Evolutionary conservation across 2,113 vertebrate species (phyloP).

Genomic region (Pantherophis guttatus): DNA sequence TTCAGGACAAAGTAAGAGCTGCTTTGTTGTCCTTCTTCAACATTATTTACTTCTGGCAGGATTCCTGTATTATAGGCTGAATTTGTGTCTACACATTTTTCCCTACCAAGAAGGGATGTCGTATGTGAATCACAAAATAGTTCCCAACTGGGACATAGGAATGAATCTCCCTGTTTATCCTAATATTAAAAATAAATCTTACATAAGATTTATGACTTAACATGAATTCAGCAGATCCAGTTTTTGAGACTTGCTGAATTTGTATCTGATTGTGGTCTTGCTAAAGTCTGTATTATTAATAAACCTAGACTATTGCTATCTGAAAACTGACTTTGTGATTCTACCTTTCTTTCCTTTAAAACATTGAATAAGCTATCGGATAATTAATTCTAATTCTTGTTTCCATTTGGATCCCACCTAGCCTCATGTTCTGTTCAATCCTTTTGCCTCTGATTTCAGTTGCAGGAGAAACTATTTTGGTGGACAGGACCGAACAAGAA

Average conservation of each 20-base stretch:
- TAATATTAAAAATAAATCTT: not conserved
- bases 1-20: not conserved
- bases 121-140: not conserved
- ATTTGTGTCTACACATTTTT: not conserved
- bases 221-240: not conserved
- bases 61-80: not conserved
- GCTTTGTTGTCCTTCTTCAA: not conserved
- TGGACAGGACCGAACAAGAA: conserved; percentile 85
- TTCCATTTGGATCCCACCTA: not conserved
- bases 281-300: not conserved
- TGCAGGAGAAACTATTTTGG: conserved; percentile 87
- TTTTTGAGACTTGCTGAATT: not conserved
- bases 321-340: not conserved
- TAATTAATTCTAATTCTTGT: not conserved
- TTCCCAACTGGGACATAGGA: not conserved
- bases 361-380: not conserved
- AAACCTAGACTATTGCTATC: not conserved
- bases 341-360: not conserved
- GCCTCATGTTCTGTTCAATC: not conserved
- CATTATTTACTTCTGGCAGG: not conserved
- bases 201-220: not conserved
- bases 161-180: not conserved
- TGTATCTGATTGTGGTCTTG: not conserved
- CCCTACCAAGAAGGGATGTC: not conserved
- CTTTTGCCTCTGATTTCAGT: conserved; percentile 66